Percentiles rank a stretch among this genome's conserved stretches.
phyloP scores from a whole-genome alignment of 2,888 invertebrate species.

The Ichneumoninae sp. region DNA sequence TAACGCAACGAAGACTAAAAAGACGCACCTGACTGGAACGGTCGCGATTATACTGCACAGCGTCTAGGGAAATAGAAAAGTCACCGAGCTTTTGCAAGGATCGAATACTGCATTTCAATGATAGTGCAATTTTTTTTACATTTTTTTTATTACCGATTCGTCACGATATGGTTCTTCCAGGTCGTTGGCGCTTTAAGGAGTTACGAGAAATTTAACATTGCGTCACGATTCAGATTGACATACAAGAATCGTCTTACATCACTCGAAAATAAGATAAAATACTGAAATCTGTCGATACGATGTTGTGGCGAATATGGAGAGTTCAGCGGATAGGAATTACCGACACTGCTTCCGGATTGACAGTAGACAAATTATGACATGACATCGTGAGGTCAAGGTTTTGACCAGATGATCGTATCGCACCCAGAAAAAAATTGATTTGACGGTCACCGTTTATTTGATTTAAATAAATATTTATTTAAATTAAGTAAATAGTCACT shows the following conservation, averaged over 20 bases:
- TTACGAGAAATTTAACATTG: slow-evolving; percentile 1
- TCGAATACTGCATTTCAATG: neutral
- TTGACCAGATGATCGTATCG: too few relatives aligned
- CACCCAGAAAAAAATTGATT: too few relatives aligned
- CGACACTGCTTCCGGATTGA: neutral
- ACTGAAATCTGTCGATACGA: too few relatives aligned
- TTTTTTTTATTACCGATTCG: slow-evolving; percentile 6
- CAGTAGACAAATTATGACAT: too few relatives aligned
- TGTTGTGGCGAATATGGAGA: too few relatives aligned
- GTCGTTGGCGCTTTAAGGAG: neutral
- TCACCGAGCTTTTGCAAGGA: slow-evolving; percentile 7
- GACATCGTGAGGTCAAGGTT: too few relatives aligned
- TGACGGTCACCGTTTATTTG: too few relatives aligned
- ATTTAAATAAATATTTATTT: too few relatives aligned
- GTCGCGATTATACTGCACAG: slow-evolving; percentile 4
- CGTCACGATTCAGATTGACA: neutral
- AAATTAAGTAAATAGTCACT: too few relatives aligned
- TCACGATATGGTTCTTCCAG: slow-evolving; percentile 2
- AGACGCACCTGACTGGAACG: slow-evolving; percentile 19
- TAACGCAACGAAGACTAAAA: slow-evolving; percentile 16
- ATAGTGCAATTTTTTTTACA: neutral
- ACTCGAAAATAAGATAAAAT: neutral
- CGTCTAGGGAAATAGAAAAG: neutral
- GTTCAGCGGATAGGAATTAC: neutral
- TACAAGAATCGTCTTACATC: neutral